Evolutionary conservation across 2,888 invertebrate genomes (phyloP), one percentile per base, ranked within the genome.

Genomic region (Petrolisthes manimaculis): DNA sequence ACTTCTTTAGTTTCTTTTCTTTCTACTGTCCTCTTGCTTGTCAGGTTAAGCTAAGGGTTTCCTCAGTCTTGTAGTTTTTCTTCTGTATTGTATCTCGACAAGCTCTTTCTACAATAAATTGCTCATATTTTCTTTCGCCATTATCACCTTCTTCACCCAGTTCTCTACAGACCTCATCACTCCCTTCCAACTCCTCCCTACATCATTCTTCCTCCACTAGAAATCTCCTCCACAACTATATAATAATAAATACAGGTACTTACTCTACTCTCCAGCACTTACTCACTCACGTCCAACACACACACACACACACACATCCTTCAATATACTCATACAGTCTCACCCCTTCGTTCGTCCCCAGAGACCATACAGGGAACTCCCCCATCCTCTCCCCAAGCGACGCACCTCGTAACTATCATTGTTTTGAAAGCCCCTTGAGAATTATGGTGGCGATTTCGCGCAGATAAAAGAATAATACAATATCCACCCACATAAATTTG

Each of bases 381-480:
- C 21, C 61, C 74, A 74, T n/a, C 61, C 77, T 51, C 51, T 0
- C 53, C 82, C 53, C 82, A 18, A 69, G n/a, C 67, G 69, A 69
- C 51, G 69, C 61, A 84, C 69, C 79, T 85, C 69, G 51, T 79
- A 53, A 79, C 21, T 69, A 54, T 79, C 71, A 78, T 74, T 69
- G 51, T 51, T 67, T 53, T 54, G 61, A 79, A 54, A 18, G 67
- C 24, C 37, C 78, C 4, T n/a, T 69, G 24, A 67, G 79, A 85
- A 69, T 67, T 77, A 84, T 69, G 79, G 53, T 55, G 21, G 69
- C 85, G 79, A 67, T 85, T 79, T 79, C 67, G 69, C 79, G 18
- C 79, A 69, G 67, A 85, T 85, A 85, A 71, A 85, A 79, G 85
- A 69, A 78, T 54, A 85, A 78, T 79, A 85, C 79, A 79, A 79